Percentiles rank a stretch among this genome's conserved stretches.
phyloP scores from a whole-genome alignment of 2,113 vertebrate species.

The Axis porcinus region DNA sequence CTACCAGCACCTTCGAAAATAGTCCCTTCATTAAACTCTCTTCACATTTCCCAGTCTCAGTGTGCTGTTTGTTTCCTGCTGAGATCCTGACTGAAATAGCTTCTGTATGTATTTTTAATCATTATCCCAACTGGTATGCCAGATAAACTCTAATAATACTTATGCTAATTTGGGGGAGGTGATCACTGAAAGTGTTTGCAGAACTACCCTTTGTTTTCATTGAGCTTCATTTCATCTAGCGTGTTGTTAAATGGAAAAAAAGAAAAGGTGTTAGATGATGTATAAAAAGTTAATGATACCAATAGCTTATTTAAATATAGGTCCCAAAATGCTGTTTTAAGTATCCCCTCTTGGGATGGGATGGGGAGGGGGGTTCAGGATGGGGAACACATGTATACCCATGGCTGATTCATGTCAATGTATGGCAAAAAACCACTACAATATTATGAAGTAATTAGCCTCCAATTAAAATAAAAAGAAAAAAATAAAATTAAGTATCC shows the following conservation, averaged over 20 bases:
- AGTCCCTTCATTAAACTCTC: not conserved
- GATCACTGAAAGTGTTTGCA: not conserved
- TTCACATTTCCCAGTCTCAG: not conserved
- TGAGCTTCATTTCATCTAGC: not conserved
- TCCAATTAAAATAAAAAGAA: not conserved
- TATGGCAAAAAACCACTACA: not conserved
- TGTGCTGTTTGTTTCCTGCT: not conserved
- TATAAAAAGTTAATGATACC: not conserved
- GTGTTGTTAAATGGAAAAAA: not conserved
- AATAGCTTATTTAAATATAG: slow-evolving; percentile 6
- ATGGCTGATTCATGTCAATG: not conserved
- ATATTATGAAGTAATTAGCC: not conserved
- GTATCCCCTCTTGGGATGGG: not conserved
- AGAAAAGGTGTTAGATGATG: not conserved
- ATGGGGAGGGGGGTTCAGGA: not conserved
- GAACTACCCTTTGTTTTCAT: not conserved
- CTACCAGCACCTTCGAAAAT: not conserved
- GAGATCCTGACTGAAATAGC: not conserved
- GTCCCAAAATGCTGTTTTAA: not conserved
- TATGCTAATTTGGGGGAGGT: not conserved
- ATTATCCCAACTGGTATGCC: not conserved
- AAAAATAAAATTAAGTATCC: not conserved
- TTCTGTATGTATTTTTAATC: slow-evolving; percentile 16
- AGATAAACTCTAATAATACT: not conserved
- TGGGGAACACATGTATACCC: not conserved